Percentiles rank a stretch among this genome's conserved stretches.
These are phyloP conservation scores for Trichosurus vulpecula DNA, from an alignment of 2,797 vertebrate genomes.

Conservation along the genomic window DNA sequence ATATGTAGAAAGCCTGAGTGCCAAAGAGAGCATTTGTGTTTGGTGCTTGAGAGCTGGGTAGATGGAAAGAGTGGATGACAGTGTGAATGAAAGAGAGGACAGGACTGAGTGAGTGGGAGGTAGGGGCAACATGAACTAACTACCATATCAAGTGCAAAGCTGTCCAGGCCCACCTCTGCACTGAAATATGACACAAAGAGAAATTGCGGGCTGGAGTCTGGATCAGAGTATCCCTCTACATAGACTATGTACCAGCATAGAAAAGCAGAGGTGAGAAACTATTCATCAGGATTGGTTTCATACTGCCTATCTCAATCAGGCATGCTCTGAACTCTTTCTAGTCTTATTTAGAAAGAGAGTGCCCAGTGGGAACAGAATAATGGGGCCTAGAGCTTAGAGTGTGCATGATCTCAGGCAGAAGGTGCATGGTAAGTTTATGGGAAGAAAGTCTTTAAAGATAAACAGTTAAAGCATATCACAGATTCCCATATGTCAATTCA, in stretches of 20 bases:
- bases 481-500: background rate
- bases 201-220: background rate
- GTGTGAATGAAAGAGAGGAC: background rate
- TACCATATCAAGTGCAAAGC: background rate
- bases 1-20: background rate
- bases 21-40: background rate
- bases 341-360: background rate
- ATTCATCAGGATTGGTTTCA: background rate
- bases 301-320: background rate
- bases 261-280: background rate
- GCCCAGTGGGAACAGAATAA: background rate
- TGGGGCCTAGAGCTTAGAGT: background rate
- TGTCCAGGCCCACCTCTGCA: background rate
- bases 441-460: conserved; percentile 24
- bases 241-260: background rate
- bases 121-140: background rate
- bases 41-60: background rate
- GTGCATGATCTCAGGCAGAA: background rate
- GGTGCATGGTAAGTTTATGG: background rate
- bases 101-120: background rate
- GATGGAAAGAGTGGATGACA: background rate
- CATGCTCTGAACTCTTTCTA: background rate
- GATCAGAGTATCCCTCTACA: background rate
- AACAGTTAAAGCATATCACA: background rate
- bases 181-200: background rate